phyloP scores from a whole-genome alignment of 2,888 invertebrate species.

The Pammene aurita region DNA sequence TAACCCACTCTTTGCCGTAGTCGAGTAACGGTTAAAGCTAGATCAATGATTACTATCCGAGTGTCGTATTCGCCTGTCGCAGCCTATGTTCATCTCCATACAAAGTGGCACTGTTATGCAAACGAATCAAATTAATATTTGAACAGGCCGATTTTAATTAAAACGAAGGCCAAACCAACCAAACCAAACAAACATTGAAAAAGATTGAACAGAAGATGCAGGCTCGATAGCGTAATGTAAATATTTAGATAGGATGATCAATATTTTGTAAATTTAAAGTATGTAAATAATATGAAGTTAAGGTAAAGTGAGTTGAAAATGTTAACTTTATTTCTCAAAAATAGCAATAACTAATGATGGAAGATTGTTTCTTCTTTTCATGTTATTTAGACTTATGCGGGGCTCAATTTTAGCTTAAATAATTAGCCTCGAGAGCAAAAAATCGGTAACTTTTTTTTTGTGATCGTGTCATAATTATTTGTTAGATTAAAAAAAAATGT shows the following conservation, averaged over 20 bases:
- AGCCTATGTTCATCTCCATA: constrained; percentile 10
- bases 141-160: constrained; percentile 47
- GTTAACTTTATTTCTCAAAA: too few species aligned
- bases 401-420: too few species aligned
- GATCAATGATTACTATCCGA: too few species aligned
- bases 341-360: too few species aligned
- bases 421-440: too few species aligned
- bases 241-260: constrained; percentile 3
- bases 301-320: too few species aligned
- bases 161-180: constrained; percentile 15
- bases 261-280: neutral
- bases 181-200: constrained; percentile 20
- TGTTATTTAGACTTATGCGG: too few species aligned
- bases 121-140: constrained; percentile 36
- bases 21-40: neutral
- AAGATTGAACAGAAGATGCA: constrained; percentile 17
- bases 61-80: neutral
- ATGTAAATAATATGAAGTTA: too few species aligned
- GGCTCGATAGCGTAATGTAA: constrained; percentile 5
- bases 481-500: too few species aligned
- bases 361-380: too few species aligned
- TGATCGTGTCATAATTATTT: too few species aligned
- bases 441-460: too few species aligned
- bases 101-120: constrained; percentile 27
- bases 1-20: neutral